Percentiles rank a stretch among this genome's conserved stretches.
These are phyloP conservation scores for Habroteleia sp. DNA, from an alignment of 2,888 invertebrate species.

Conservation along the genomic window DNA sequence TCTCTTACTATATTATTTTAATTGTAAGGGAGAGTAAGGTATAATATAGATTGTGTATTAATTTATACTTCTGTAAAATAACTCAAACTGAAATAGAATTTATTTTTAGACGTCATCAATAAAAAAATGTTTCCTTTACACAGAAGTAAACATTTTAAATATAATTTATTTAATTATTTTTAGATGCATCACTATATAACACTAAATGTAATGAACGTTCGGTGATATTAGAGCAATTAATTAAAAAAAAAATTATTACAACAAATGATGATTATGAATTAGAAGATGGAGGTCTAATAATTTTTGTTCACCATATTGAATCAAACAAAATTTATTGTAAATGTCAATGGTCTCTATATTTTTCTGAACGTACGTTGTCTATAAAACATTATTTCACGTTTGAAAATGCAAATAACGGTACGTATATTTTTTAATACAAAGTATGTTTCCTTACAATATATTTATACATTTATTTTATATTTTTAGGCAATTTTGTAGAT, in stretches of 20 bases:
- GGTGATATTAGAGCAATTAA: not conserved
- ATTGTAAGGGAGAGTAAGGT: too few species aligned
- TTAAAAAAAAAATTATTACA: not conserved
- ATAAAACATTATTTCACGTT: constrained; percentile 4
- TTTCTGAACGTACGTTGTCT: not conserved
- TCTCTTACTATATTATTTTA: too few species aligned
- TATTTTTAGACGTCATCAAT: too few species aligned
- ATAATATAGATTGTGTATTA: too few species aligned
- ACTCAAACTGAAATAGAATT: too few species aligned
- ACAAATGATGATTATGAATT: not conserved
- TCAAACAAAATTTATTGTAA: constrained; percentile 2
- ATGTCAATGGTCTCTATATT: constrained; percentile 8
- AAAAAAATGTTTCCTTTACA: too few species aligned
- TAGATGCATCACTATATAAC: not conserved
- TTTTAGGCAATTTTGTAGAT: constrained; percentile 3
- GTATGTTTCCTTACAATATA: too few species aligned
- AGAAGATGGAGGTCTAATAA: constrained; percentile 9
- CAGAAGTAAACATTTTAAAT: too few species aligned
- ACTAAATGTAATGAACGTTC: constrained; percentile 1
- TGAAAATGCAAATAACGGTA: constrained; percentile 9
- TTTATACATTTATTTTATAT: not conserved
- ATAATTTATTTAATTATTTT: too few species aligned
- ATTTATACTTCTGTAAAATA: too few species aligned
- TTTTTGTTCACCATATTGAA: constrained; percentile 2
- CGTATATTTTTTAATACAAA: constrained; percentile 2